Base-by-base conservation (phyloP, 1,140 invertebrate species). In the Polypedilum vanderplanki region DNA sequence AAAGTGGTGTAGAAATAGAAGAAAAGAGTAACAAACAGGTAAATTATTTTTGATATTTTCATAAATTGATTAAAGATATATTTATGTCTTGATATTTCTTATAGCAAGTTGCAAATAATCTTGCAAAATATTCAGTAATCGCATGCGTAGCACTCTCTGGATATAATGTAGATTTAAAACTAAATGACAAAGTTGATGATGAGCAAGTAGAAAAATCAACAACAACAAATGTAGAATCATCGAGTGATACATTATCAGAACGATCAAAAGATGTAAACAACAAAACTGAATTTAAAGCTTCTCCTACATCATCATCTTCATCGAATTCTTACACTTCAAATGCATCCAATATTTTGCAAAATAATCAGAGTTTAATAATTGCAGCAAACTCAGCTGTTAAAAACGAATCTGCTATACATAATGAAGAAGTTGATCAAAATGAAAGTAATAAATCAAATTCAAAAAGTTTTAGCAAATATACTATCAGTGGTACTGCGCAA, bases 1-100 rank as follows among this genome's bases (percentile, higher is more conserved):
- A 99, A 85, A 94, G 96, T 75, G 97, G 97, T 0, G 93, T 98
- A 15, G 91, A 96, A 80, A 86, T 90, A 76, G 89, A 87, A 77
- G 90, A 93, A 80, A 90, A 93, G 40, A 88, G 90, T 5, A 98
- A 98, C 83, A 87, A 92, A 81, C 91, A 93, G 86, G 89, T 90
- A 77, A 79, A 77, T 17, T 73, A 33, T 46, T 8, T 46, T 46
- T 10, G 41, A 8, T 46, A 46, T 46, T 46, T 18, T 9, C 74
- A 73, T 74, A 12, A 7, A 41, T 77, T n/a, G n/a, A n/a, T n/a
- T n/a, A n/a, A n/a, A n/a, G n/a, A n/a, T n/a, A 33, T 33, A 33
- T 33, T 40, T 75, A 65, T 73, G 5, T 64, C 74, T 75, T 76
- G 70, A 12, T 75, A n/a, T 76, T 81, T 7, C 67, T 79, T 83